These are phyloP conservation scores for Cirrhinus molitorella DNA, from an alignment of 2,797 vertebrate species.

Conservation along the genomic window DNA sequence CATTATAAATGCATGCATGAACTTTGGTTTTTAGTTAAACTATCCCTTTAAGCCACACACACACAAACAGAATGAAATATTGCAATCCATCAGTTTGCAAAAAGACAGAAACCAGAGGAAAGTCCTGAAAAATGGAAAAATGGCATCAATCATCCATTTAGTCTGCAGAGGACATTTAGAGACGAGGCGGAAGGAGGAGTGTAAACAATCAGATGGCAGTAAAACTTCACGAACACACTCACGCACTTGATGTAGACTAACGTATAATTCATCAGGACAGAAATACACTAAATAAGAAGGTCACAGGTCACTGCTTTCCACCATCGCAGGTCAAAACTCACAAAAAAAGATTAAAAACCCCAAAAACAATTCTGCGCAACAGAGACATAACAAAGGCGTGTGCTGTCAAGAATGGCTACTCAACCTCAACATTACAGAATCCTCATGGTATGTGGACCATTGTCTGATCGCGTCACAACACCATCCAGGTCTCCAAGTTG, in stretches of 20 bases:
- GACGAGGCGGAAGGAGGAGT: conserved; percentile 23
- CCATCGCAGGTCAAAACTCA: conserved; percentile 11
- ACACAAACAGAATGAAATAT: conserved; percentile 26
- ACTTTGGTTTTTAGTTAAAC: not conserved
- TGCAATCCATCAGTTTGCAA: conserved; percentile 40
- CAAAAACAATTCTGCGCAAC: not conserved
- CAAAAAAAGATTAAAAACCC: conserved; percentile 5
- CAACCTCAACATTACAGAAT: conserved; percentile 23
- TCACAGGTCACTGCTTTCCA: conserved; percentile 17
- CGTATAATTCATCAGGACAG: not conserved
- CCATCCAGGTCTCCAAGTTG: conserved; percentile 14
- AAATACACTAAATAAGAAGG: not conserved
- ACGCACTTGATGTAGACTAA: not conserved
- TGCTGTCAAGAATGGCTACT: conserved; percentile 13
- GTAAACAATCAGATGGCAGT: conserved; percentile 36
- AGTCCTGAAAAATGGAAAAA: conserved; percentile 39
- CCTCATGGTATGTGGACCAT: conserved; percentile 25
- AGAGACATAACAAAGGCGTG: conserved; percentile 13
- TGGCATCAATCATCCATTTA: conserved; percentile 28
- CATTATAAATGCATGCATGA: not conserved
- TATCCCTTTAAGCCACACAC: not conserved
- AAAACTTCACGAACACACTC: conserved; percentile 16
- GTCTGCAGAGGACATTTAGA: conserved; percentile 16
- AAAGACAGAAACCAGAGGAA: conserved; percentile 37
- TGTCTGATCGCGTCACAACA: not conserved